A percentile compares a stretch with the other conserved stretches of the same genome.
Conservation (phyloP, 2,888 invertebrate species). For the Syrphus vitripennis region DNA sequence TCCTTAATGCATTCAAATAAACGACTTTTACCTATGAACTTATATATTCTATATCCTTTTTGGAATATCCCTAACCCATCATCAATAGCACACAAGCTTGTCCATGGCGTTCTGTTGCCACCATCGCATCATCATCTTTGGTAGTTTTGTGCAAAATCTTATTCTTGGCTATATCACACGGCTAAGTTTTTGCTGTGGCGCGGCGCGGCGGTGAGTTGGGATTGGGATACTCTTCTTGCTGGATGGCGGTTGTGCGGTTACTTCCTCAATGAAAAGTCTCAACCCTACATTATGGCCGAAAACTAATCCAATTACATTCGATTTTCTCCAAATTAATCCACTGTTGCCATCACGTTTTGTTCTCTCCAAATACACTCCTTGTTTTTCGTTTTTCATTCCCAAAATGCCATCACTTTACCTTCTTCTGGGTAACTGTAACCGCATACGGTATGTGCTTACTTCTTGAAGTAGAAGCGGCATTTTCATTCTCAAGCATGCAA, state of each 20-base stretch:
- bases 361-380: background rate
- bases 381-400: background rate
- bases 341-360: constrained; percentile 37
- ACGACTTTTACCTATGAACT: constrained; percentile 27
- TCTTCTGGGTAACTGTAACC: constrained; percentile 47
- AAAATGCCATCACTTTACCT: constrained; percentile 4
- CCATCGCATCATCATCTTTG: background rate
- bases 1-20: constrained; percentile 57
- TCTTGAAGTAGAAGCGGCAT: constrained; percentile 10
- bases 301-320: constrained; percentile 72
- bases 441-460: background rate
- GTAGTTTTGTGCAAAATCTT: background rate
- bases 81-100: background rate
- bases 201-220: too few species aligned
- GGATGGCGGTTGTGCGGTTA: constrained; percentile 43
- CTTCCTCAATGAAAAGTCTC: constrained; percentile 59
- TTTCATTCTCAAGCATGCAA: constrained; percentile 60
- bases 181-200: background rate
- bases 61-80: constrained; percentile 12
- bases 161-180: background rate
- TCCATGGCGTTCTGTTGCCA: too few species aligned
- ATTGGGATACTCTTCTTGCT: background rate
- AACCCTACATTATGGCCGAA: constrained; percentile 62
- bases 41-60: constrained; percentile 36
- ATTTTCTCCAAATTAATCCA: constrained; percentile 69